A percentile compares a stretch with the other conserved stretches of the same genome.
Evolutionary conservation across 2,888 invertebrate species (phyloP).

Genomic region (Ashinkailepas kermadecensis): DNA sequence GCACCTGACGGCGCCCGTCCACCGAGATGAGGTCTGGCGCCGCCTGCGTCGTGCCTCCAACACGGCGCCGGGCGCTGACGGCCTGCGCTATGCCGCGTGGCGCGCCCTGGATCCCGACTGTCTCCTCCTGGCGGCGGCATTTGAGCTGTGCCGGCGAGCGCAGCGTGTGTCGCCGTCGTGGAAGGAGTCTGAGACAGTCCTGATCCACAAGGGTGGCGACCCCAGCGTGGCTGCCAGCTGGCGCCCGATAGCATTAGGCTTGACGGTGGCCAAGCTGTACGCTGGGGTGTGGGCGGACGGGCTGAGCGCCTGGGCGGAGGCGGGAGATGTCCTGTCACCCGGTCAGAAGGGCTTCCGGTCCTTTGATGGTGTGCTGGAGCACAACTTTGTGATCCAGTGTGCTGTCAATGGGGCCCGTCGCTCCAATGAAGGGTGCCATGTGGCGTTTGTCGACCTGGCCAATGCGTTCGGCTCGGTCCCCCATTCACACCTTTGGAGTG

Average conservation of each 20-base stretch:
- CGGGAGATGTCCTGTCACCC: too few relatives aligned
- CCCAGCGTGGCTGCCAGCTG: not conserved
- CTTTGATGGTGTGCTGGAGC: not conserved
- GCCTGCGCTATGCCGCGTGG: not conserved
- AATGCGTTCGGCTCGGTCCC: too few relatives aligned
- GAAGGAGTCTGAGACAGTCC: not conserved
- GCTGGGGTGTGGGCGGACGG: too few relatives aligned
- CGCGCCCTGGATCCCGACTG: slow-evolving; percentile 9
- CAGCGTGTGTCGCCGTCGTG: too few relatives aligned
- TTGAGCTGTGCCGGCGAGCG: not conserved
- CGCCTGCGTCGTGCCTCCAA: not conserved
- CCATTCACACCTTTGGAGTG: too few relatives aligned
- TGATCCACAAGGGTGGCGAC: not conserved
- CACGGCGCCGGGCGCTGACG: slow-evolving; percentile 12
- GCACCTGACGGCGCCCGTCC: too few relatives aligned
- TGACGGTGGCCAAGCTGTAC: too few relatives aligned
- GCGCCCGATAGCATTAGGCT: too few relatives aligned
- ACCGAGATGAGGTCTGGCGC: too few relatives aligned
- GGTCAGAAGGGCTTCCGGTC: slow-evolving; percentile 11
- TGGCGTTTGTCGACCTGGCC: too few relatives aligned
- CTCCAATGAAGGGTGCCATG: not conserved
- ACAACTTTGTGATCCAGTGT: not conserved
- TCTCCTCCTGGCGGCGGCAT: not conserved
- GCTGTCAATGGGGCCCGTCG: not conserved
- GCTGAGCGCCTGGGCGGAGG: too few relatives aligned